phyloP scores from a whole-genome alignment of 2,888 invertebrate species.

The Sarcophaga variegata region DNA sequence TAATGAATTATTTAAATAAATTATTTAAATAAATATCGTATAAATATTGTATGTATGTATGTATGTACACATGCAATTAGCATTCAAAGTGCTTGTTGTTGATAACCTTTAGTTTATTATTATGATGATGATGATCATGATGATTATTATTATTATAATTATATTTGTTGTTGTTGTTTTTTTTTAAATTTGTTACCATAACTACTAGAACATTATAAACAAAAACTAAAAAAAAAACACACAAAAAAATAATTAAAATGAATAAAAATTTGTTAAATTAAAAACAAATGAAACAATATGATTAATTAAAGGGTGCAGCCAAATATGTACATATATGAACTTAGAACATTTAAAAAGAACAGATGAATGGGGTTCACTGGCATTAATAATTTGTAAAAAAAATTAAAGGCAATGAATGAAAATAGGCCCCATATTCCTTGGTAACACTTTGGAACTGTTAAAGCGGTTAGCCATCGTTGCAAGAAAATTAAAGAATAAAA shows the following conservation, averaged over 20 bases:
- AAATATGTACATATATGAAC: no score
- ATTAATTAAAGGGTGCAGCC: not conserved
- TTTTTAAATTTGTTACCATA: not conserved
- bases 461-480: no score
- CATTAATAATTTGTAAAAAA: no score
- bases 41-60: conserved; percentile 29
- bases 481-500: no score
- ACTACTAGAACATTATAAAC: not conserved
- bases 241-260: not conserved
- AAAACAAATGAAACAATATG: conserved; percentile 4
- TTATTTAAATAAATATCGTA: conserved; percentile 1
- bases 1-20: conserved; percentile 42
- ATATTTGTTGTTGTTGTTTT: not conserved
- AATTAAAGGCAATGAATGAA: no score
- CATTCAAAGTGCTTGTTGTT: conserved; percentile 7
- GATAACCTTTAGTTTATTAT: conserved; percentile 54
- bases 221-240: not conserved
- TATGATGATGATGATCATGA: conserved; percentile 1
- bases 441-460: no score
- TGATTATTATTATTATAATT: no score
- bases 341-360: no score
- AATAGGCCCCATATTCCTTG: no score
- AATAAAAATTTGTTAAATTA: not conserved
- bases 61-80: no score
- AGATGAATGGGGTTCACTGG: no score